Base-by-base conservation (phyloP, 2,888 invertebrate species). In the Troglohyphantes excavatus region DNA sequence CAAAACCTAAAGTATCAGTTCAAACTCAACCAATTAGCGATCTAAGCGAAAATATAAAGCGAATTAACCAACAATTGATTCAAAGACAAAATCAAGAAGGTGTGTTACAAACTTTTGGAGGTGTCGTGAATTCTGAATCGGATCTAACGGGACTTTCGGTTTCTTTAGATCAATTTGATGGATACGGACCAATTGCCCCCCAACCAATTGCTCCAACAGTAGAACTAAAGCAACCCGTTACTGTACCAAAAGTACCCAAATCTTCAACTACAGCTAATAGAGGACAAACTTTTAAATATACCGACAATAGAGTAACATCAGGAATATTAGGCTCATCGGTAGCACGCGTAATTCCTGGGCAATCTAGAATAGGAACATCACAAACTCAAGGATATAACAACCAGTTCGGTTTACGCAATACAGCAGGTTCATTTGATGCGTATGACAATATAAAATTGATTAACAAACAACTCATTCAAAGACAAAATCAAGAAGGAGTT, bases 21-120 rank as follows among this genome's bases (percentile, higher is more conserved):
- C 68, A 19, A 19, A 9, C n/a, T 33, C 21, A 1, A 17, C 13
- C 53, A 53, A n/a, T 53, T 17, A 33, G 29, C 3, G 21, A 21
- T n/a, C 26, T 43, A 6, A 23, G 23, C 7, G 19, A 53, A 9
- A 59, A 63, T 3, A 63, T 78, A 17, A 17, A 33, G 23, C 19
- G 2, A 7, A 33, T 78, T 2, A 78, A 78, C 21, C 59, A 59
- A n/a, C 61, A 63, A 19, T 39, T 78, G 0, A 75, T 75, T 23
- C 63, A 78, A 39, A 78, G 17, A 33, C 76, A 78, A 78, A 63
- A 23, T 43, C 33, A 78, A 23, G 63, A 61, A 78, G 76, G 61
- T 17, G 19, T 78, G 1, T 23, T 33, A 11, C 26, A 33, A 39
- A 39, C 76, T 7, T 33, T 78, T 17, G 26, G 61, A 7, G 63